phyloP scores from a whole-genome alignment of 2,797 vertebrate species.

The Sorex maritimensis region DNA sequence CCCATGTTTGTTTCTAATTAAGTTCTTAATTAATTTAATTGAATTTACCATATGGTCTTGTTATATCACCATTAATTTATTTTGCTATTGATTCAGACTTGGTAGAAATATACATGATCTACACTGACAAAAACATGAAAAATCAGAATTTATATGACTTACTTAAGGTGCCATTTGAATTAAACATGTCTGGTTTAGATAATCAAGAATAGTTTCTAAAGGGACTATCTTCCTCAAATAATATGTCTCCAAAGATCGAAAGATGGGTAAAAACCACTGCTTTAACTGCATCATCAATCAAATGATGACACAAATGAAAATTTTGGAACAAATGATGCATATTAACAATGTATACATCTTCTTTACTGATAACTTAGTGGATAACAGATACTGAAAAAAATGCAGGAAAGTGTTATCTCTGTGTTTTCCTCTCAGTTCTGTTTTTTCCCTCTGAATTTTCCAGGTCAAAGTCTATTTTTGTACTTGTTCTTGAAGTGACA shows the following conservation, averaged over 20 bases:
- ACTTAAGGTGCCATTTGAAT: conserved; percentile 58
- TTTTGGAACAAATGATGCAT: neutral
- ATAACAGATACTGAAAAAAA: neutral
- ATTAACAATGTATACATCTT: neutral
- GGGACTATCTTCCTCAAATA: neutral
- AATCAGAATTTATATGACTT: conserved; percentile 64
- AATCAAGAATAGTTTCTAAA: conserved; percentile 47
- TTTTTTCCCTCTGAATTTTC: neutral
- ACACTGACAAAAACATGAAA: conserved; percentile 63
- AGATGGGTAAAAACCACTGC: neutral
- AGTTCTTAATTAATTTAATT: conserved; percentile 75
- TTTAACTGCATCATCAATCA: conserved; percentile 11
- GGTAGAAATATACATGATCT: conserved; percentile 45
- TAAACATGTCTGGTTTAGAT: conserved; percentile 34
- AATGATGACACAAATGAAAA: conserved; percentile 38
- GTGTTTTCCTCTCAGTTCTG: accelerated
- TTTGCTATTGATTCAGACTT: conserved; percentile 70
- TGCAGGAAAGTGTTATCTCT: neutral
- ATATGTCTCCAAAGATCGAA: conserved; percentile 18
- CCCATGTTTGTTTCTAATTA: conserved; percentile 74
- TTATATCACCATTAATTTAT: conserved; percentile 70
- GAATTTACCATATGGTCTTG: conserved; percentile 72
- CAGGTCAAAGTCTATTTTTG: neutral
- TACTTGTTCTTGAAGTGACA: neutral
- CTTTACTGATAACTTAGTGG: neutral